Evolutionary conservation across 2,888 invertebrate genomes (phyloP), one percentile per base, ranked within the genome.

Genomic region (Hirtodrosophila cameraria): DNA sequence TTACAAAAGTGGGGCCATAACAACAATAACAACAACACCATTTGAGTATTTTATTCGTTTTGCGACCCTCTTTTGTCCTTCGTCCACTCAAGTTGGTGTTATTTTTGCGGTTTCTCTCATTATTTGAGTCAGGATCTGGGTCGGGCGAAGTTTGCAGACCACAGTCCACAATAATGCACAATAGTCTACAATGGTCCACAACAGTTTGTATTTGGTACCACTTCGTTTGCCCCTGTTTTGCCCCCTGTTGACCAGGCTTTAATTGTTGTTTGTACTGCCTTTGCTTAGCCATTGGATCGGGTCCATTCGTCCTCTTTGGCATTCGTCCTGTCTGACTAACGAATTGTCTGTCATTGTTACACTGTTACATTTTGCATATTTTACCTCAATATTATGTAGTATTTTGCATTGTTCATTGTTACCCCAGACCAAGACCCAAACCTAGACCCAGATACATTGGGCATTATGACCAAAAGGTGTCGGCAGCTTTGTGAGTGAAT

Each of bases 71-170:
- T 16, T 20, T 16, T 33, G n/a, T 9, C 5, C 13, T 6, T 31
- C 5, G 6, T 15, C 13, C 30, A 35, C 68, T 16, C 18, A 38
- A 53, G n/a, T 86, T 86, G 80, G 72, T 75, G 88, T 86, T 86
- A 88, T 84, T 77, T 75, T 78, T 86, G 84, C 73, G 86, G 88
- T 71, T 85, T 70, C 43, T 70, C 71, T 74, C 71, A 82, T 80
- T 80, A 85, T 87, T 81, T 49, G 55, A 58, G 63, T 53, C 57
- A 50, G 49, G 71, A n/a, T 13, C 55, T 38, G 28, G 52, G 18
- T 50, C 25, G 36, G 11, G 15, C 23, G 7, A 25, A 16, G 12
- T 5, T 11, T 41, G 12, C 39, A 36, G 28, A 31, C 30, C 30
- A 45, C 57, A 46, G 45, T 31, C 23, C 35, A 38, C 31, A 54